Evolutionary conservation across 2,113 vertebrate species (phyloP).

Genomic region (Antechinus flavipes): DNA sequence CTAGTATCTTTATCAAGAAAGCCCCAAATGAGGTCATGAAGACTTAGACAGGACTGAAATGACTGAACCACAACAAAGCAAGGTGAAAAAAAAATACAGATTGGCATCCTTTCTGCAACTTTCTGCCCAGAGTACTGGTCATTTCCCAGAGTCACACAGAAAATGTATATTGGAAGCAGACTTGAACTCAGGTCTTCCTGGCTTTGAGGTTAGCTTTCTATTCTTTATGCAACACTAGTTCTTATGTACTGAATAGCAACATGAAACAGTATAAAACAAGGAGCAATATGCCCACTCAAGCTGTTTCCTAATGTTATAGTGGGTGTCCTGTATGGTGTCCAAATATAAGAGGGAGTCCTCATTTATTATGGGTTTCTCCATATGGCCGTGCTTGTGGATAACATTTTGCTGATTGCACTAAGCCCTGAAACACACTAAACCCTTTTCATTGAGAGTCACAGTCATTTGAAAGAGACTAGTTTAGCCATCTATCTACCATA

Average conservation of each 20-base stretch:
- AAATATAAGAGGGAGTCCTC: background rate
- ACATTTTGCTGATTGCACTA: background rate
- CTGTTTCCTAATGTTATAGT: background rate
- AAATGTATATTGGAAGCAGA: background rate
- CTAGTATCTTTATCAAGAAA: background rate
- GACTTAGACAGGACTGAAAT: background rate
- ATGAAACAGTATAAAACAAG: background rate
- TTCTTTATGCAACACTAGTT: background rate
- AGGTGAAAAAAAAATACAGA: background rate
- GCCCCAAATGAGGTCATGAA: background rate
- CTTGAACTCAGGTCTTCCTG: background rate
- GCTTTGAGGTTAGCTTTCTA: background rate
- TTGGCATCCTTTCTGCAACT: background rate
- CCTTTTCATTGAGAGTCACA: background rate
- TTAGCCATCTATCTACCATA: background rate
- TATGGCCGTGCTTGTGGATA: background rate
- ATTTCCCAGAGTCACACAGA: background rate
- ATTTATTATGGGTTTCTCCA: background rate
- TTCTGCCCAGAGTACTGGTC: background rate
- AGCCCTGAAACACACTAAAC: background rate
- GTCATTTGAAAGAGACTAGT: background rate
- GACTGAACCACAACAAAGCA: background rate
- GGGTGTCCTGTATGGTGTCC: background rate
- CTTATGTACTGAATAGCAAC: background rate
- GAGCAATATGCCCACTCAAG: background rate